These are phyloP conservation scores for Lasius fuliginosus DNA, from an alignment of 2,888 invertebrate species.

Conservation along the genomic window DNA sequence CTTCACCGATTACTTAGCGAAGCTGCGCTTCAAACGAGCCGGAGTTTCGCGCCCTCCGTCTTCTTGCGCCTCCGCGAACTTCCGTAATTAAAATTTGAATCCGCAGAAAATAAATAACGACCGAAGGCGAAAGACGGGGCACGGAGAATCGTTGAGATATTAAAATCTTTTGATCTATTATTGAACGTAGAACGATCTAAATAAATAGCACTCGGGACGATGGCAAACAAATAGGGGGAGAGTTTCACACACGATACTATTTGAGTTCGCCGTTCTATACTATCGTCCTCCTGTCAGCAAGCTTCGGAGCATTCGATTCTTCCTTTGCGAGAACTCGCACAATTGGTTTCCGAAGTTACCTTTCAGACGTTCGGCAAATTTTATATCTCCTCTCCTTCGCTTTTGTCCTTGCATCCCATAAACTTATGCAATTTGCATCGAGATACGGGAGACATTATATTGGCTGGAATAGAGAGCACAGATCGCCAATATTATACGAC, in stretches of 20 bases:
- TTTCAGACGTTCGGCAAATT: constrained; percentile 42
- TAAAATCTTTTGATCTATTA: constrained; percentile 50
- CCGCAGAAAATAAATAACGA: constrained; percentile 44
- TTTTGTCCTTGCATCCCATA: constrained; percentile 33
- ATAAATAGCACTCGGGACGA: constrained; percentile 40
- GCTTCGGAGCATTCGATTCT: constrained; percentile 30
- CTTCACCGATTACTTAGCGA: constrained; percentile 25
- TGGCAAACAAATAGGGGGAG: constrained; percentile 43
- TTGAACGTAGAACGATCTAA: constrained; percentile 38
- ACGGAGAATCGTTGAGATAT: constrained; percentile 25
- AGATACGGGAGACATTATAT: constrained; percentile 46
- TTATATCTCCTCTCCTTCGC: constrained; percentile 35
- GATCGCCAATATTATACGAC: constrained; percentile 39
- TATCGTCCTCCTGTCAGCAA: constrained; percentile 6
- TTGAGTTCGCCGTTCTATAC: constrained; percentile 32
- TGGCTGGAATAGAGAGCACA: constrained; percentile 23
- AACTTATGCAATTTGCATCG: constrained; percentile 52
- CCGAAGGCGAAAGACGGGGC: neutral
- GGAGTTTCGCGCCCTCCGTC: constrained; percentile 35
- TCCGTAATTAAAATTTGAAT: constrained; percentile 52
- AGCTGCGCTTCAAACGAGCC: constrained; percentile 30
- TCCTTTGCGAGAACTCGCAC: constrained; percentile 47
- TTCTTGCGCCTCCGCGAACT: constrained; percentile 20
- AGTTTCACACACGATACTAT: constrained; percentile 49
- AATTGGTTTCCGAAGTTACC: constrained; percentile 48